Base-by-base conservation (phyloP, 2,888 invertebrate genomes). In the Drosophila lutescens region DNA sequence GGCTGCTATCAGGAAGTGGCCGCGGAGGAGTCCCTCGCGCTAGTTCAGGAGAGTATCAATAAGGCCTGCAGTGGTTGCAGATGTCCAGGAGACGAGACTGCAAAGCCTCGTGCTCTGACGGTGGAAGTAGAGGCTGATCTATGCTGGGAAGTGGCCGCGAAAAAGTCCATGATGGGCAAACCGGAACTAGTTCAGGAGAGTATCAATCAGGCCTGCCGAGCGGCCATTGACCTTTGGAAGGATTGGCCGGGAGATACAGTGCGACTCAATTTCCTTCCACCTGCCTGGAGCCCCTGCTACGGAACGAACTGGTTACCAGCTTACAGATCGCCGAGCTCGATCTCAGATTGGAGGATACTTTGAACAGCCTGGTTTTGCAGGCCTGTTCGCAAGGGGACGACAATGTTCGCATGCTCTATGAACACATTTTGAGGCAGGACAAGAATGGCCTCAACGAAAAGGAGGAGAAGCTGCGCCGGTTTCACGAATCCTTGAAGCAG, bases 351-450 rank as follows among this genome's bases (percentile, higher is more conserved):
- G 78, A 81, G 8, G 7, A n/a, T 3, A 54, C 53, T 17, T 23
- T 87, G 17, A 32, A 58, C 6, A 54, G 30, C 4, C 32, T 79
- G 46, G 7, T 77, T 5, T 53, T 74, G 12, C 71, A 66, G 51
- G 67, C 69, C 12, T 69, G 71, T 9, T 65, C 79, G 26, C 65
- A 73, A 0, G 62, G 66, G 0, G 75, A 75, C 34, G 61, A 51
- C 26, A 85, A 84, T 17, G 47, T 84, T 13, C 68, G 75, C 20
- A 73, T 70, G 0, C 32, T 82, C 6, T 80, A 84, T 26, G 74
- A 84, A n/a, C 62, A 78, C 23, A 26, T 86, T 20, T 55, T 76
- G 6, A 20, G 72, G 32, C 74, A 80, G 6, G 71, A 63, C 49
- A 69, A 78, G 12, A 6, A 54, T 0, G 30, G 1, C 6, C 15